Evolutionary conservation across 1,140 invertebrate species (phyloP).

Genomic region (Amphibalanus amphitrite): DNA sequence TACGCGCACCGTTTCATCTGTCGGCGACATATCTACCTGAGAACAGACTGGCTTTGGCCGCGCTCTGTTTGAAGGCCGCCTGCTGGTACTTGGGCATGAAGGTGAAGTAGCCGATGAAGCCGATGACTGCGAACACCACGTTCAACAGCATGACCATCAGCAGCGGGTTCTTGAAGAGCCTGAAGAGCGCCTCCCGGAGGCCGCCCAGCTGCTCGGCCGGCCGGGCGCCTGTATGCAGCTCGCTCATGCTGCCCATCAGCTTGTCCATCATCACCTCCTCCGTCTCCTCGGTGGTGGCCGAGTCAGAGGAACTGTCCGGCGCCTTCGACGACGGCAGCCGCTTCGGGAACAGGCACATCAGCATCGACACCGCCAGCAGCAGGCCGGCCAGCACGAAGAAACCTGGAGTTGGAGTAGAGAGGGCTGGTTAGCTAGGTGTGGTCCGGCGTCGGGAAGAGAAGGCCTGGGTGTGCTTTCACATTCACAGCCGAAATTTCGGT

Average conservation of each 20-base stretch:
- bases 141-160: conserved; percentile 20
- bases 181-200: conserved; percentile 4
- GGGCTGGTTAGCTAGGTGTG: no score
- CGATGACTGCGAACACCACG: conserved; percentile 19
- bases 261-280: no score
- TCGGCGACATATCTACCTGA: conserved; percentile 16
- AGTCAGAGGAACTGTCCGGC: no score
- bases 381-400: neutral
- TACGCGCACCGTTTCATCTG: no score
- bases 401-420: no score
- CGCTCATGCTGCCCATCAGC: no score
- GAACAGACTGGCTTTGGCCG: conserved; percentile 21
- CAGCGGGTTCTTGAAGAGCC: conserved; percentile 20
- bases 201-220: conserved; percentile 1
- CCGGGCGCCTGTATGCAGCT: no score
- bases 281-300: no score
- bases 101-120: conserved; percentile 22
- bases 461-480: no score
- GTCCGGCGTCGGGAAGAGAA: no score
- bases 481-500: no score
- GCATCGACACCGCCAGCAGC: neutral
- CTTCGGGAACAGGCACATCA: conserved; percentile 2
- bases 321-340: no score
- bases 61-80: conserved; percentile 23
- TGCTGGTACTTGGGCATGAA: conserved; percentile 26